A percentile compares a stretch with the other conserved stretches of the same genome.
These are phyloP conservation scores for Rhea americana DNA, from an alignment of 2,113 vertebrate species.

Conservation along the genomic window DNA sequence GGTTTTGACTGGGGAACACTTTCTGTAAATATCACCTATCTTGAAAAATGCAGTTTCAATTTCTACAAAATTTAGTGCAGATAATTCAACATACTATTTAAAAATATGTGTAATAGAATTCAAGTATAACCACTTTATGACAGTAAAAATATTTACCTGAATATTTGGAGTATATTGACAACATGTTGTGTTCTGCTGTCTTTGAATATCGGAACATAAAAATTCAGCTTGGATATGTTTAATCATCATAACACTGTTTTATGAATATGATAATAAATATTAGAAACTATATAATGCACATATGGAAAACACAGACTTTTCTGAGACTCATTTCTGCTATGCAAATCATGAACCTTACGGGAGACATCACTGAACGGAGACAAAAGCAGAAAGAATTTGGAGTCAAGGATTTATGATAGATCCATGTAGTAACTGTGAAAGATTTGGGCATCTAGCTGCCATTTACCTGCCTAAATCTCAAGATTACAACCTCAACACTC, in stretches of 20 bases:
- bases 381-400: background rate
- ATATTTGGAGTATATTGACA: background rate
- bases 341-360: background rate
- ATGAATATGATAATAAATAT: background rate
- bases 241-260: background rate
- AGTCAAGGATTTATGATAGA: background rate
- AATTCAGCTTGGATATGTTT: background rate
- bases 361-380: background rate
- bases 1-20: background rate
- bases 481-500: background rate
- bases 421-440: background rate
- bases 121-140: background rate
- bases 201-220: background rate
- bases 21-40: background rate
- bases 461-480: background rate
- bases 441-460: background rate
- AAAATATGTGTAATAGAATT: background rate
- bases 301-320: background rate
- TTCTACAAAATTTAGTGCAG: background rate
- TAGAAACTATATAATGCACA: background rate
- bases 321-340: background rate
- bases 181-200: background rate
- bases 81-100: background rate
- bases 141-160: background rate
- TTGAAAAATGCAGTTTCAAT: slow-evolving; percentile 5